Evolutionary conservation across 2,797 vertebrate genomes (phyloP).

Genomic region (Cynopterus sphinx): DNA sequence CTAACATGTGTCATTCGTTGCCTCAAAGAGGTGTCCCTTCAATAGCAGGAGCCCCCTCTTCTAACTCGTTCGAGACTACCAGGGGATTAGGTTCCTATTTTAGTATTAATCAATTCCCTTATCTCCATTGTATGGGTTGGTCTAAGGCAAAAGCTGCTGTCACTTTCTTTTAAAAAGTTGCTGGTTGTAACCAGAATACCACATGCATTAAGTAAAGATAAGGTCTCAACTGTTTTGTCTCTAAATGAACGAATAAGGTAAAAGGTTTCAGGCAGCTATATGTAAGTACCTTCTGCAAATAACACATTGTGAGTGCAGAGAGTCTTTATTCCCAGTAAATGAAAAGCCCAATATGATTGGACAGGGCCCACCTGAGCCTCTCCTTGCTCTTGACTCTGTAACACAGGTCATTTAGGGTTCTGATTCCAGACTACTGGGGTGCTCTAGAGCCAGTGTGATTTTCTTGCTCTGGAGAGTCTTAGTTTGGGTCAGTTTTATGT

Average conservation of each 20-base stretch:
- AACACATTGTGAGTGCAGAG: background rate
- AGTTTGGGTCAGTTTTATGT: background rate
- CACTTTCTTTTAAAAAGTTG: conserved; percentile 49
- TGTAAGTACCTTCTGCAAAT: conserved; percentile 61
- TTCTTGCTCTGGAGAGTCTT: background rate
- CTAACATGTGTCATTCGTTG: background rate
- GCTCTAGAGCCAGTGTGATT: background rate
- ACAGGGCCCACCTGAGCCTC: background rate
- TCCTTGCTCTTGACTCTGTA: background rate
- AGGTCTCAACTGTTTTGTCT: conserved; percentile 65
- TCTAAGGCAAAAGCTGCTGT: conserved; percentile 59
- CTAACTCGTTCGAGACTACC: background rate
- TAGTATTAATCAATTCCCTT: conserved; percentile 45
- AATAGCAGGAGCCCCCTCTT: background rate
- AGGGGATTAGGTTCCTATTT: conserved; percentile 20
- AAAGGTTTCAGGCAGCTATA: conserved; percentile 63
- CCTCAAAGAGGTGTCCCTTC: background rate
- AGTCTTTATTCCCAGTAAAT: conserved; percentile 37
- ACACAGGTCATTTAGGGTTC: background rate
- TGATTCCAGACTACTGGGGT: background rate
- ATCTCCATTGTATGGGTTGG: conserved; percentile 65
- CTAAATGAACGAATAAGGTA: conserved; percentile 73
- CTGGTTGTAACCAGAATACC: conserved; percentile 55
- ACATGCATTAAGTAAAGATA: conserved; percentile 68
- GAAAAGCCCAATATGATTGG: background rate